Evolutionary conservation across 2,797 vertebrate genomes (phyloP), one percentile per base, ranked within the genome.

Genomic region (Microchirus variegatus): DNA sequence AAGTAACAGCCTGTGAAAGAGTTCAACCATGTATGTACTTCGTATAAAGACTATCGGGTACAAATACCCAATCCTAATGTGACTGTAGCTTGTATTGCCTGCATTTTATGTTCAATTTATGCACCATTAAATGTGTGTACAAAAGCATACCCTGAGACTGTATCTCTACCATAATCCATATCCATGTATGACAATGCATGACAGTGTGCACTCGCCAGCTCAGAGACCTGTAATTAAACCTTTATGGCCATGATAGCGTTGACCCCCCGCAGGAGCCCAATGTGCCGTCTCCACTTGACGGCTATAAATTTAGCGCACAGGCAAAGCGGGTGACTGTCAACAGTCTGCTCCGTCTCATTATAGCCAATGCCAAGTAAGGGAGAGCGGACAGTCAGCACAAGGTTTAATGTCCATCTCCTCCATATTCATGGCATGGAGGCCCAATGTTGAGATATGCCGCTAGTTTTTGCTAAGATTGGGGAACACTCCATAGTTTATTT

Each of bases 281-380:
- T 71, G 61, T 69, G 67, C 63, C 8, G 10, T 77, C 71, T 63
- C 59, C 55, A 64, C 64, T 56, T 71, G 76, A 80, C 46, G 66
- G 72, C 82, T 66, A 67, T 83, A 83, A 82, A 91, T 90, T 70
- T 73, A 79, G 75, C 58, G 51, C 10, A 3, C 63, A 74, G 83
- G 81, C 75, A 65, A 64, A 70, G 52, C 22, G 57, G 87, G 83
- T 91, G 86, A 82, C 69, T 78, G 82, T 90, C 85, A 90, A 84
- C 82, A 81, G 64, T 72, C 81, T 82, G 81, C 70, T 22, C 22
- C 77, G 73, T 68, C 75, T 88, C 85, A 89, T 91, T 89, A 88
- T 73, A 84, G 60, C 77, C 83, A 83, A 81, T 80, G 83, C 78
- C 81, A 85, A 66, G 57, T 74, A 63, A 72, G 68, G 71, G 73